phyloP scores from a whole-genome alignment of 2,888 invertebrate genomes.

The Phrixothrix hirtus region DNA sequence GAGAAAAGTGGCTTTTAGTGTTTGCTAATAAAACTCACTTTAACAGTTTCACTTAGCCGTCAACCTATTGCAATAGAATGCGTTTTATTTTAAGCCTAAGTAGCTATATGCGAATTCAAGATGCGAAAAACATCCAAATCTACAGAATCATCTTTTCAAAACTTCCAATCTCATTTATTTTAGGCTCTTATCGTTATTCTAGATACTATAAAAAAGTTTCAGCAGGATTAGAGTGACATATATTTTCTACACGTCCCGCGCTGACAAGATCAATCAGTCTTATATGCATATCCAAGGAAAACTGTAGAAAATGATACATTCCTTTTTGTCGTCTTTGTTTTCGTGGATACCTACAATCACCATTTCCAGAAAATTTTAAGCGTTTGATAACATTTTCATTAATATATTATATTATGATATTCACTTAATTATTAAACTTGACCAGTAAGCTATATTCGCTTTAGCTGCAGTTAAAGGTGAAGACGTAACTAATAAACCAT shows the following conservation, averaged over 20 bases:
- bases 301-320: slow-evolving; percentile 21
- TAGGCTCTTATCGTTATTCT: slow-evolving; percentile 20
- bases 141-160: slow-evolving; percentile 6
- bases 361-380: slow-evolving; percentile 13
- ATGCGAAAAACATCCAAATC: slow-evolving; percentile 7
- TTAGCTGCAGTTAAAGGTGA: too few relatives aligned
- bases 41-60: slow-evolving; percentile 18
- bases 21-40: slow-evolving; percentile 25
- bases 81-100: slow-evolving; percentile 11
- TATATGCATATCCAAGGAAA: slow-evolving; percentile 22
- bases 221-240: slow-evolving; percentile 26
- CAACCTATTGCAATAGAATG: slow-evolving; percentile 10
- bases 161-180: slow-evolving; percentile 22
- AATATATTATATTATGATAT: slow-evolving; percentile 8
- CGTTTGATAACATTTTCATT: slow-evolving; percentile 18
- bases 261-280: slow-evolving; percentile 30
- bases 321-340: slow-evolving; percentile 20
- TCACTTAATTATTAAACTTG: too few relatives aligned
- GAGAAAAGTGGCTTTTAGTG: slow-evolving; percentile 25
- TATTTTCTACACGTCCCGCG: slow-evolving; percentile 20
- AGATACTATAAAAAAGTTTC: slow-evolving; percentile 27
- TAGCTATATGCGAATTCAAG: slow-evolving; percentile 10
- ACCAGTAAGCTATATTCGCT: too few relatives aligned
- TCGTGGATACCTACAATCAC: slow-evolving; percentile 15
- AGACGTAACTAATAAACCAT: too few relatives aligned